Evolutionary conservation across 2,113 vertebrate species (phyloP).

Genomic region (Microcebus ravelobensis): DNA sequence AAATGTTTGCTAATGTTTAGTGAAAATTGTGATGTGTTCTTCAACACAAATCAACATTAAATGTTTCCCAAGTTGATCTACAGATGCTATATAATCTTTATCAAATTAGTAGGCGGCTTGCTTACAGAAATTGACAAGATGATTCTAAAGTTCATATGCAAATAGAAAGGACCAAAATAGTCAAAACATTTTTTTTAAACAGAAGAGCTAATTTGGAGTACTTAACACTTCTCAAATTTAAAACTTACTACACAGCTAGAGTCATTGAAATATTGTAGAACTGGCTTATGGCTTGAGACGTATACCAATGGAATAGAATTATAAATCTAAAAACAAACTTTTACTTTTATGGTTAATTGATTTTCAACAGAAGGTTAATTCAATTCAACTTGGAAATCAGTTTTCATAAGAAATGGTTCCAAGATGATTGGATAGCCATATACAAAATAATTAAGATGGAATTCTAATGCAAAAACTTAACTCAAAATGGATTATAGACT

Average conservation of each 20-base stretch:
- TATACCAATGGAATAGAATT: background rate
- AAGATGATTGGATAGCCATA: background rate
- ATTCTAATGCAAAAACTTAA: background rate
- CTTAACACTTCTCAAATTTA: background rate
- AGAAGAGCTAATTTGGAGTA: background rate
- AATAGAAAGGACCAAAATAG: background rate
- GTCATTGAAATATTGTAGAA: background rate
- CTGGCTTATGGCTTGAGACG: background rate
- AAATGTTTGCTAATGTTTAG: background rate
- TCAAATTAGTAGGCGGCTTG: background rate
- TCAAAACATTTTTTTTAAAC: background rate
- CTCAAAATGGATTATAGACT: background rate
- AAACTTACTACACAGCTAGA: background rate
- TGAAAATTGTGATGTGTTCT: background rate
- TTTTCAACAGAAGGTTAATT: background rate
- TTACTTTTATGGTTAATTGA: background rate
- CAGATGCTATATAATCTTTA: background rate
- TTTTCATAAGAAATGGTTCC: background rate
- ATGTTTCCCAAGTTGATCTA: background rate
- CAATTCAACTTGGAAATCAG: background rate
- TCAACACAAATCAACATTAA: background rate
- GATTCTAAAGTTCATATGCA: background rate
- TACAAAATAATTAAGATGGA: background rate
- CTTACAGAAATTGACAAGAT: background rate
- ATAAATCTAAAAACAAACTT: background rate